Base-by-base conservation (phyloP, 1,140 invertebrate species). In the Drosophila fuyamai region DNA sequence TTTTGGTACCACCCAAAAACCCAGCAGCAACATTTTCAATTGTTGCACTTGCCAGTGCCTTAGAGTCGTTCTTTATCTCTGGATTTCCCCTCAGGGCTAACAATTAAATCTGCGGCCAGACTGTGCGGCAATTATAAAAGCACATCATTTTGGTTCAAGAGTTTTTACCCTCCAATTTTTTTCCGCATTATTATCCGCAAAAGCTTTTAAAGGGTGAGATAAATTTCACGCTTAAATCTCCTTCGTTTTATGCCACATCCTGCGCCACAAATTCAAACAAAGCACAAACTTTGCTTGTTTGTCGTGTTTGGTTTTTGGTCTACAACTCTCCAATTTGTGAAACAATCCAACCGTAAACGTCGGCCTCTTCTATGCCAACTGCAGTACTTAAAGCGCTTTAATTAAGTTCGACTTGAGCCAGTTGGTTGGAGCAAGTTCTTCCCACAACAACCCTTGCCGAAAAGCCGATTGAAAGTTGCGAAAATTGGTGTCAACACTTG, bases 291-390 rank as follows among this genome's bases (percentile, higher is more conserved):
- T 73, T 72, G 67, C 67, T 73, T 73, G 70, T 72, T 73, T 73
- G 56, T 73, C 70, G 72, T 73, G 70, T 73, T 73, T 73, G 68
- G 70, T 61, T 73, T 73, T 73, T 73, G 70, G 70, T 73, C 67
- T 59, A 61, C 67, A 61, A 51, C 66, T 73, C 67, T 50, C 67
- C 70, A 73, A 73, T 74, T 74, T 73, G 67, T 38, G 71, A 54
- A 73, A 60, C 70, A 74, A 51, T 55, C 67, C 57, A 38, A 61
- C 47, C 67, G 68, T 62, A 51, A 72, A 60, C 62, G 47, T 43
- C 38, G 29, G 41, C 35, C 67, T 40, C 38, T 43, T 43, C 43
- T 41, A 41, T 38, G 67, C 38, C 66, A 70, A 70, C 36, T 54
- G 36, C 32, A 41, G 46, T 38, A 43, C 71, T 74, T 74, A 63